Conservation (phyloP, 2,888 invertebrate species). For the Stenchaetothrips biformis region DNA sequence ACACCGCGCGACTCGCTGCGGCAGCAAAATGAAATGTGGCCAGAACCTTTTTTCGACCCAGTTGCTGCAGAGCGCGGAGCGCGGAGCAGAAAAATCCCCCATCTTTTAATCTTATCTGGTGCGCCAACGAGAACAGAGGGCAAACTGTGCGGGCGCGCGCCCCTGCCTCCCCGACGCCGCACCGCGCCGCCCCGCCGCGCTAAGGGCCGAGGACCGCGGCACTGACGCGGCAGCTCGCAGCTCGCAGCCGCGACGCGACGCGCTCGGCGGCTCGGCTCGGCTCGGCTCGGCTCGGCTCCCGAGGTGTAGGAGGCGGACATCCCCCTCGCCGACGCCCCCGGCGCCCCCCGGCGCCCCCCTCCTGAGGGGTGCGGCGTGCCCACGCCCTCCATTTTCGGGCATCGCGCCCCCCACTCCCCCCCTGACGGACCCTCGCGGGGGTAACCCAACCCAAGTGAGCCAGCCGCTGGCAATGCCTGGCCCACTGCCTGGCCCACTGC, state of each 20-base stretch:
- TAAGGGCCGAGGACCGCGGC: too few species aligned
- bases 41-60: too few species aligned
- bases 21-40: too few species aligned
- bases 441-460: constrained; percentile 17
- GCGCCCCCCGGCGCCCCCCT: neutral
- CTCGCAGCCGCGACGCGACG: neutral
- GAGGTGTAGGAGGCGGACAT: neutral
- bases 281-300: neutral
- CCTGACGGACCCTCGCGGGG: neutral
- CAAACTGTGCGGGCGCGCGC: too few species aligned
- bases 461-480: neutral
- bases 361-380: neutral
- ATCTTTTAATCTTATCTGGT: too few species aligned
- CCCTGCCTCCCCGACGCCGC: too few species aligned
- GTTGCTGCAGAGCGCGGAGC: too few species aligned
- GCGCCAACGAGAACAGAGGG: too few species aligned
- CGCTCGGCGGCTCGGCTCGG: neutral
- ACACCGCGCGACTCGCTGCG: neutral
- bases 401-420: neutral
- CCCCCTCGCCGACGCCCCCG: neutral
- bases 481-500: neutral
- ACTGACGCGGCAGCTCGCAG: neutral
- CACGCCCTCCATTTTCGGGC: constrained; percentile 17
- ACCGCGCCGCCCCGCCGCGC: too few species aligned
- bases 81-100: too few species aligned